Evolutionary conservation across 1,140 invertebrate genomes (phyloP), one percentile per base, ranked within the genome.

Genomic region (Diorhabda carinulata): DNA sequence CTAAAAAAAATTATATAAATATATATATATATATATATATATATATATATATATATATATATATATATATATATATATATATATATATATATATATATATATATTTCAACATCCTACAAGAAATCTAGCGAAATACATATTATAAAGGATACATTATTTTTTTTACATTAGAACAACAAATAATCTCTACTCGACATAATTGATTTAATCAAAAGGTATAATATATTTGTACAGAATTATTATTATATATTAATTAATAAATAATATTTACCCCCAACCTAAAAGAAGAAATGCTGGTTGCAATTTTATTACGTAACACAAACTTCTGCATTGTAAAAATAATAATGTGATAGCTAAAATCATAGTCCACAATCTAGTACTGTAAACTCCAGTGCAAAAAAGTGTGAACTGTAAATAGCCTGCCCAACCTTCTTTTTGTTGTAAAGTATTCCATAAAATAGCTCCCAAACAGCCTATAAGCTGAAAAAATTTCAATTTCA

Each of bases 361-460:
- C 9, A 89, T 88, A 0, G 94, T 93, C 91, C 93, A 96, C 43
- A 96, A 83, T 42, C 94, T 83, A 44, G 91, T 89, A 60, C 91
- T 90, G 75, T 92, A 91, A 43, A 91, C 87, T 41, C 93, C 92
- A 59, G 87, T 82, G 42, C 88, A 87, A 71, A 92, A 90, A 2
- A 94, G 74, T 42, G 87, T 80, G 77, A 92, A 92, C 75, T 94
- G 91, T 2, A 90, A 57, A 72, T 91, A 90, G 75, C 88, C 83
- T 41, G 83, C 75, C 85, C 86, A 87, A 42, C 80, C 74, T 2
- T 81, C 71, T 43, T 80, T 77, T 69, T 82, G 79, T 10, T 83
- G 82, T 60, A 86, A 70, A n/a, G 81, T 82, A 10, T 84, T 85
- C 86, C 88, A 91, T 45, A 92, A 74, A 59, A 92, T 86, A 40